Evolutionary conservation across 2,113 vertebrate species (phyloP), one percentile per base, ranked within the genome.

Genomic region (Calidris pygmaea): DNA sequence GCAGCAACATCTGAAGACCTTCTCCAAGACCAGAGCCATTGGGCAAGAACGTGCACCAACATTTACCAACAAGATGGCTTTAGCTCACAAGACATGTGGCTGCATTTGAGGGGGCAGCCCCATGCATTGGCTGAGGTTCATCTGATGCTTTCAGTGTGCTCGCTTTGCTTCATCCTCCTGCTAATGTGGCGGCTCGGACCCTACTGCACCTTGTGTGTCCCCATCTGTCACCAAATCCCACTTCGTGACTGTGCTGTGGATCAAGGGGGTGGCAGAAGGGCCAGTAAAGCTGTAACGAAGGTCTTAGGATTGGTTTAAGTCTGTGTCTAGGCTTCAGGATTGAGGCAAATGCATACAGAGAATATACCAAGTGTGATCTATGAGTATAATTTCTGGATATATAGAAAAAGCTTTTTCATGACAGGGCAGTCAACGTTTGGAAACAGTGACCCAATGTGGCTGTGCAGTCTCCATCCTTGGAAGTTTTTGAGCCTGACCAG

Each of bases 401-500:
- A n/a, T 0, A 60, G 43, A 60, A 60, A n/a, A 65, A 18, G 1
- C 0, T 41, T 68, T 47, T 66, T 58, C 11, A 10, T 10, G 4
- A 27, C 48, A 67, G 53, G 24, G 29, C 26, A 22, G 24, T n/a
- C 41, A 74, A 1, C 17, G 23, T 24, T 6, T 4, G 2, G 29
- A 84, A 6, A 1, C 5, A 32, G 27, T n/a, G 35, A 35, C 13
- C 14, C 17, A 23, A 59, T 12, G 45, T 56, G 6, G 20, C 11
- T 84, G 59, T 59, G 9, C 10, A 34, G 14, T 70, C 55, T 81
- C 32, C 29, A 18, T 62, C 32, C 70, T 50, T 59, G 77, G 50
- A 63, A 29, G 1, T 52, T 91, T 77, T 52, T 2, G 3, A 67
- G n/a, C 22, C 4, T 84, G 60, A 32, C 11, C 70, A 9, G 22